Conservation (phyloP, 2,797 vertebrate genomes). For the Chloroceryle inda region DNA sequence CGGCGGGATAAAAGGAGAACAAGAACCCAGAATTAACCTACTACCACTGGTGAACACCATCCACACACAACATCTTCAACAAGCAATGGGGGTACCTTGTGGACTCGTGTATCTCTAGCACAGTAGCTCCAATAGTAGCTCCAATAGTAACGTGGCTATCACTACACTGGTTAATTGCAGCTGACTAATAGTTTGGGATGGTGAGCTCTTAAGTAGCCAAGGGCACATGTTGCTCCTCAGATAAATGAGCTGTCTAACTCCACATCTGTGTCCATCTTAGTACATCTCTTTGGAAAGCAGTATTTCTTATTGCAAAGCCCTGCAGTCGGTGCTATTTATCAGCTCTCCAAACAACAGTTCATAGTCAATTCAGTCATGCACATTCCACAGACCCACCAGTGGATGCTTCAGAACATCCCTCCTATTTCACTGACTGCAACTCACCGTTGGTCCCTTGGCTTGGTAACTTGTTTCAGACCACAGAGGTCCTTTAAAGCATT, state of each 20-base stretch:
- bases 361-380: not conserved
- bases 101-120: not conserved
- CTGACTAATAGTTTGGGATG: not conserved
- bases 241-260: not conserved
- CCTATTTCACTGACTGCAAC: not conserved
- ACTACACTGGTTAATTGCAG: not conserved
- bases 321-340: not conserved
- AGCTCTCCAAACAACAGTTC: not conserved
- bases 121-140: not conserved
- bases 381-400: not conserved
- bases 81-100: not conserved
- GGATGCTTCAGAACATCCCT: not conserved
- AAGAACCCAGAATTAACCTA: not conserved
- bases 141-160: not conserved
- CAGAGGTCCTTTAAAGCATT: not conserved
- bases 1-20: not conserved
- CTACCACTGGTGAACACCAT: not conserved
- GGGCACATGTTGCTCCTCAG: not conserved
- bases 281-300: not conserved
- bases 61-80: not conserved
- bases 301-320: not conserved
- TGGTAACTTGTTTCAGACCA: not conserved
- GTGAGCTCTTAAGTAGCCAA: not conserved
- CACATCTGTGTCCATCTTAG: accelerated
- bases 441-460: not conserved